Conservation (phyloP, 2,113 vertebrate species). For the Procapra przewalskii region DNA sequence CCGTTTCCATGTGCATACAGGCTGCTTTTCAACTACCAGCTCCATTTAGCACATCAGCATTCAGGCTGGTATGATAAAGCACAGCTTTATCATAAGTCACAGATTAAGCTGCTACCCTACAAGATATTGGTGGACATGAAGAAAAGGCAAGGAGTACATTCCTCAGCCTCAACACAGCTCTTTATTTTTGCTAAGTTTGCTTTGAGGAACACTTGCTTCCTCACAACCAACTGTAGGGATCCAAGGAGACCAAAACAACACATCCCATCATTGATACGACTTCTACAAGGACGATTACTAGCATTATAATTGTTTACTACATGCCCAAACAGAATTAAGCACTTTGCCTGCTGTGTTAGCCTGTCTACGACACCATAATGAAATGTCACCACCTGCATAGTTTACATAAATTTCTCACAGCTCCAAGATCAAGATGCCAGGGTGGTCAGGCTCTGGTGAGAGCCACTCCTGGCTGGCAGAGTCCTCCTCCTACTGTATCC, state of each 20-base stretch:
- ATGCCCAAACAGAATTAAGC: neutral
- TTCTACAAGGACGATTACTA: neutral
- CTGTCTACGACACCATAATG: too few relatives aligned
- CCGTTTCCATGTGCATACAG: neutral
- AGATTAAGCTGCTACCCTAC: neutral
- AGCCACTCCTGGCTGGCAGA: neutral
- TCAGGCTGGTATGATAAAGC: neutral
- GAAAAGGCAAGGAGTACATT: neutral
- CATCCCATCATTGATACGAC: neutral
- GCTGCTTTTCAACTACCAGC: neutral
- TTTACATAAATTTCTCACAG: neutral
- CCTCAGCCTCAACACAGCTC: neutral
- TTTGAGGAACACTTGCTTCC: neutral
- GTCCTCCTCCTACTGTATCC: neutral
- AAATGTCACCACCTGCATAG: neutral
- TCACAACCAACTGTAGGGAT: neutral
- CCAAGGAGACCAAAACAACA: neutral
- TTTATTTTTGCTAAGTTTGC: neutral
- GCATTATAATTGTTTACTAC: too few relatives aligned
- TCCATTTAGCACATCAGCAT: neutral
- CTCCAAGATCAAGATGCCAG: neutral
- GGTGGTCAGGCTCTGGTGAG: neutral
- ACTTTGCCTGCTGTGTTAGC: neutral
- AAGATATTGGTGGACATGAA: neutral
- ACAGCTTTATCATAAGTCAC: neutral